phyloP scores from a whole-genome alignment of 2,888 invertebrate genomes.

The Trachelus iudaicus region DNA sequence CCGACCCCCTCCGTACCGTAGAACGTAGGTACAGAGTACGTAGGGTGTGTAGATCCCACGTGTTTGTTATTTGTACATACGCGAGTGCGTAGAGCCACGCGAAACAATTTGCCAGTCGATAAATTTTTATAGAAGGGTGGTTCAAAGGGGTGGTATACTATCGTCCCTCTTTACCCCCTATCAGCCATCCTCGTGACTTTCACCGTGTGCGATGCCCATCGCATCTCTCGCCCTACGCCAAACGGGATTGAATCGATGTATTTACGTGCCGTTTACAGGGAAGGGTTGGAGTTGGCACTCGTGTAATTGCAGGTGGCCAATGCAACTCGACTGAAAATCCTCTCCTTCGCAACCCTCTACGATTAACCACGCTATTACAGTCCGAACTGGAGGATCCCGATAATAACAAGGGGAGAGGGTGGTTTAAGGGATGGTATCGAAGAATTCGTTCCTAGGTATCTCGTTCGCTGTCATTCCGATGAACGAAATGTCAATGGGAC shows the following conservation, averaged over 20 bases:
- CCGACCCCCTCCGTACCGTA: conserved; percentile 11
- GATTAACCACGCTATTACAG: too few relatives aligned
- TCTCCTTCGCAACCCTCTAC: conserved; percentile 5
- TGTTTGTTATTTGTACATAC: conserved; percentile 44
- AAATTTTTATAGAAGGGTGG: conserved; percentile 62
- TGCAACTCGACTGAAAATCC: conserved; percentile 41
- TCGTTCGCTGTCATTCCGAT: too few relatives aligned
- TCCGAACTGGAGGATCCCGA: too few relatives aligned
- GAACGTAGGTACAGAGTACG: conserved; percentile 15
- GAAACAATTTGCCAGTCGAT: conserved; percentile 67
- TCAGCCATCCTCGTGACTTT: not conserved
- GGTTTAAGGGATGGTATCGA: too few relatives aligned
- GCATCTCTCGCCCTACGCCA: conserved; percentile 44
- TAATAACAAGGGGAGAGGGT: too few relatives aligned
- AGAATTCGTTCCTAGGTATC: too few relatives aligned
- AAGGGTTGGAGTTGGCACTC: conserved; percentile 58
- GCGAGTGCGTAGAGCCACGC: conserved; percentile 53
- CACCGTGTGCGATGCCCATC: too few relatives aligned
- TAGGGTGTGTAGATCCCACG: conserved; percentile 31
- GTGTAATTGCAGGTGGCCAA: conserved; percentile 56
- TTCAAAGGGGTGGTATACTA: not conserved
- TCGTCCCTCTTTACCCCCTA: conserved; percentile 10
- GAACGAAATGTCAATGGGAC: not conserved
- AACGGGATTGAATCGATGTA: conserved; percentile 67
- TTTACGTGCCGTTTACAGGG: conserved; percentile 64